A percentile compares a stretch with the other conserved stretches of the same genome.
Conservation (phyloP, 2,113 vertebrate species). For the Lepidothrix coronata region DNA sequence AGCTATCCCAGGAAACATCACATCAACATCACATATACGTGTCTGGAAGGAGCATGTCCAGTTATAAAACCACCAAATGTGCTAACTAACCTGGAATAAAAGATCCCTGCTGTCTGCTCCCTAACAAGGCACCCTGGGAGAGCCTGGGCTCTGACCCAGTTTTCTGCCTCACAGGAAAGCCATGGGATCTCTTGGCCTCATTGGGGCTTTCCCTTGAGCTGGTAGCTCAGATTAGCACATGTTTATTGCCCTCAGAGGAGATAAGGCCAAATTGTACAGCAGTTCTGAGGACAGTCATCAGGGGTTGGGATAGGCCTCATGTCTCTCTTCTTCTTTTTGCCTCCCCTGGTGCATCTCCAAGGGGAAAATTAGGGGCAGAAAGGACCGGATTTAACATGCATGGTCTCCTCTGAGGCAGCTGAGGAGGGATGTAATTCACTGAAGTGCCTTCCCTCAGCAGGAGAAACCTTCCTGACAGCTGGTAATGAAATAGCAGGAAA, state of each 20-base stretch:
- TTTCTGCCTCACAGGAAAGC: not conserved
- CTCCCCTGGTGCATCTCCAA: not conserved
- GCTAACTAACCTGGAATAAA: not conserved
- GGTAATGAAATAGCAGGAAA: conserved; percentile 47
- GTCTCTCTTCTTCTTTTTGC: not conserved
- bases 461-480: not conserved
- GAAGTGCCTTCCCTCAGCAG: not conserved
- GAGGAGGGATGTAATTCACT: conserved; percentile 11
- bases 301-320: not conserved
- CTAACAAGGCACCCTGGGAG: not conserved
- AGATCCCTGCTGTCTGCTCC: not conserved
- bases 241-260: not conserved
- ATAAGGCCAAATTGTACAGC: not conserved
- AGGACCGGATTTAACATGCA: not conserved
- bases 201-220: not conserved
- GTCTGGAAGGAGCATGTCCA: not conserved
- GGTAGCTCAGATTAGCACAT: not conserved
- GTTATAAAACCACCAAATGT: not conserved
- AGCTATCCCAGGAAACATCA: not conserved
- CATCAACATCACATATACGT: accelerated
- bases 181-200: not conserved
- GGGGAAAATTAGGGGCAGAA: not conserved
- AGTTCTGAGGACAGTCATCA: not conserved
- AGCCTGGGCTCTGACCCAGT: not conserved
- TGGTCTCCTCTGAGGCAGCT: not conserved